Percentiles rank a stretch among this genome's conserved stretches.
These are phyloP conservation scores for Coregonus suidteri DNA, from an alignment of 2,797 vertebrate species.

Conservation along the genomic window DNA sequence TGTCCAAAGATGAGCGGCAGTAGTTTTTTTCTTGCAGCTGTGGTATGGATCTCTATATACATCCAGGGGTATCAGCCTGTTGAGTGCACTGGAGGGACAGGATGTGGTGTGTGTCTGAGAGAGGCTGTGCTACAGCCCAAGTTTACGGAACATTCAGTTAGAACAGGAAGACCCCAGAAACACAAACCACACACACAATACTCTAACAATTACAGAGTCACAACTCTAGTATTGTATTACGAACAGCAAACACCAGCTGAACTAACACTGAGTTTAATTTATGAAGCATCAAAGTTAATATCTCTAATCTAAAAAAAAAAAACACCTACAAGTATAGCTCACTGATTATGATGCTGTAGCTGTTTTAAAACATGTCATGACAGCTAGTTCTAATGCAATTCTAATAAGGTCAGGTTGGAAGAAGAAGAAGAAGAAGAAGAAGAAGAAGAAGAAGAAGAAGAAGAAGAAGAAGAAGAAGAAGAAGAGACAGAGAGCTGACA, in stretches of 20 bases:
- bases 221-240: background rate
- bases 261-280: background rate
- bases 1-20: background rate
- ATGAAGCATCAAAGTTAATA: background rate
- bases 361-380: too few species aligned
- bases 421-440: too few species aligned
- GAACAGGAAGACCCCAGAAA: conserved; percentile 2
- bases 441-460: too few species aligned
- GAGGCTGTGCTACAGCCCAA: background rate
- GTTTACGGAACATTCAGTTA: background rate
- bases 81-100: background rate
- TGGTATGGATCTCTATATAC: background rate
- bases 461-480: too few species aligned
- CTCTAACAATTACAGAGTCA: background rate
- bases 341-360: too few species aligned
- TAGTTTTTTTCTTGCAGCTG: background rate
- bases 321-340: background rate
- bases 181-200: background rate
- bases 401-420: too few species aligned
- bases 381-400: too few species aligned
- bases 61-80: too few species aligned
- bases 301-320: background rate
- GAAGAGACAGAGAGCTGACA: too few species aligned
- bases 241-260: background rate
- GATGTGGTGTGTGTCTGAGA: background rate